Percentiles rank a stretch among this genome's conserved stretches.
phyloP scores from a whole-genome alignment of 1,140 invertebrate species.

The Heliconius himera region DNA sequence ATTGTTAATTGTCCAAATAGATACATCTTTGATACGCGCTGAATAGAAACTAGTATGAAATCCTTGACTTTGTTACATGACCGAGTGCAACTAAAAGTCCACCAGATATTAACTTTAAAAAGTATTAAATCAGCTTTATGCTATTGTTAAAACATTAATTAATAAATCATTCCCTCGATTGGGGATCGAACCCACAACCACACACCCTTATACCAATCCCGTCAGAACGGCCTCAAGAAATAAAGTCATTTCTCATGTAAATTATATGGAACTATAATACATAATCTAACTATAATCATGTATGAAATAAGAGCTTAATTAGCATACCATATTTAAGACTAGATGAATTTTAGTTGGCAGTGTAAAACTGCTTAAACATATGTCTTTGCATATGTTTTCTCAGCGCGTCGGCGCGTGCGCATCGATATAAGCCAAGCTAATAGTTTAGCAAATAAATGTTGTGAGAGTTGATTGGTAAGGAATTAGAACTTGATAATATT shows the following conservation, averaged over 20 bases:
- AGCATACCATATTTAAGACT: neutral
- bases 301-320: neutral
- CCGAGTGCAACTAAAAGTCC: neutral
- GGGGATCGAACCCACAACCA: too few species aligned
- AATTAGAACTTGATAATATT: neutral
- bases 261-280: neutral
- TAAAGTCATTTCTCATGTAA: too few species aligned
- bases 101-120: neutral
- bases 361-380: neutral
- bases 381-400: conserved; percentile 1
- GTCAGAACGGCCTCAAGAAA: too few species aligned
- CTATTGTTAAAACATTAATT: too few species aligned
- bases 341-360: neutral
- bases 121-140: too few species aligned
- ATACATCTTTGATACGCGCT: neutral
- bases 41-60: conserved; percentile 8
- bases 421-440: conserved; percentile 11
- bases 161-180: too few species aligned
- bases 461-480: neutral
- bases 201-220: too few species aligned
- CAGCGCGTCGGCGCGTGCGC: conserved; percentile 18
- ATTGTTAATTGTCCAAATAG: conserved; percentile 8
- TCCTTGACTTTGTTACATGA: conserved; percentile 17
- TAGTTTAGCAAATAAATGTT: conserved; percentile 5
- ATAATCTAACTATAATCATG: too few species aligned